Conservation (phyloP, 2,797 vertebrate species). For the Acipenser transmontanus region DNA sequence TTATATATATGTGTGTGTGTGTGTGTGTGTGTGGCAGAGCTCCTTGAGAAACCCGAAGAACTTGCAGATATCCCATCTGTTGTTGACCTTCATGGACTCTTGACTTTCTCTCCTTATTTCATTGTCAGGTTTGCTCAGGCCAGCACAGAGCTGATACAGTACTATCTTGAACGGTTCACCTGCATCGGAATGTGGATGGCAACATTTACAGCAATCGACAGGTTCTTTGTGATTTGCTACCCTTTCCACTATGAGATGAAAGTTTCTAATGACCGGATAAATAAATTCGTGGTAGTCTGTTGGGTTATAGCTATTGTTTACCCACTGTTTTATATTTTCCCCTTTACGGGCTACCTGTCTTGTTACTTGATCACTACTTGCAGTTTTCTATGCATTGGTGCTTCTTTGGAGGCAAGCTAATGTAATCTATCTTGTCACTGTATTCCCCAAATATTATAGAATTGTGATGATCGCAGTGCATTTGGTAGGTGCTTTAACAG, state of each 20-base stretch:
- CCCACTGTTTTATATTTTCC: conserved; percentile 5
- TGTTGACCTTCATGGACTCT: neutral
- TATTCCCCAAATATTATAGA: conserved; percentile 2
- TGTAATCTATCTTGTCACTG: neutral
- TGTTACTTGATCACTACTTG: neutral
- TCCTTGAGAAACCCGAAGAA: conserved; percentile 1
- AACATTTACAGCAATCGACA: conserved; percentile 3
- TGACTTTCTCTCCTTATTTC: neutral
- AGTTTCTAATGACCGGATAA: neutral
- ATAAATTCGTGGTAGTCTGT: neutral
- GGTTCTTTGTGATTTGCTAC: conserved; percentile 7
- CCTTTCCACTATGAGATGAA: conserved; percentile 9
- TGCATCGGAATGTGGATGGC: conserved; percentile 3
- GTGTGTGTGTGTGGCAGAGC: neutral
- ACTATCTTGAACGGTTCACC: neutral
- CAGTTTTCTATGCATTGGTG: neutral
- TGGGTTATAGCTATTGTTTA: neutral
- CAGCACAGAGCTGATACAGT: neutral
- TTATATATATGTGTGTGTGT: too few species aligned
- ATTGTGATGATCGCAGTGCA: neutral
- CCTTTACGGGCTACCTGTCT: neutral
- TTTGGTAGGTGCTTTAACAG: neutral
- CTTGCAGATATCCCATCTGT: neutral
- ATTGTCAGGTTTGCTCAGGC: neutral
- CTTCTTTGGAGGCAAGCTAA: neutral